Percentiles rank a stretch among this genome's conserved stretches.
Evolutionary conservation across 2,797 vertebrate genomes (phyloP).

Genomic region (Peromyscus aztecus): DNA sequence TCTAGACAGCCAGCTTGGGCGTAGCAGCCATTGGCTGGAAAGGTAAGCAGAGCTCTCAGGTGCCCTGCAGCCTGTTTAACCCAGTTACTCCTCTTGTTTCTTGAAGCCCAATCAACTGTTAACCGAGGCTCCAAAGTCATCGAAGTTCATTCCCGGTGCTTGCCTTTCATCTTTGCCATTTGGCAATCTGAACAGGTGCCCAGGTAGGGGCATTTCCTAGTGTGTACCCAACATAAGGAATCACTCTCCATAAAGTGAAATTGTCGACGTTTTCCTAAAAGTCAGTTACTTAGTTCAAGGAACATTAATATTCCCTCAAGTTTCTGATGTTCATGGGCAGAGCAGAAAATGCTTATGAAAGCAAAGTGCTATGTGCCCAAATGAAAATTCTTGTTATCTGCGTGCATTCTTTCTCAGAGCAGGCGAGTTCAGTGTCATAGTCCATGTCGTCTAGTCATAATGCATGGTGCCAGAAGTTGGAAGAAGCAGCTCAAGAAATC

Average conservation of each 20-base stretch:
- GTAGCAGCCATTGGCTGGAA: accelerated
- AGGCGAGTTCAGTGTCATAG: neutral
- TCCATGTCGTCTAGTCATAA: neutral
- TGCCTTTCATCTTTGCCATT: neutral
- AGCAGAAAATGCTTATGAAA: constrained; percentile 15
- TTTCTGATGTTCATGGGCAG: neutral
- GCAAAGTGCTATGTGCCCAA: neutral
- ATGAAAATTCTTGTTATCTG: neutral
- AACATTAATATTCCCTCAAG: neutral
- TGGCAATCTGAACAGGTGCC: neutral
- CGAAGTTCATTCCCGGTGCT: neutral
- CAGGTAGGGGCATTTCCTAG: neutral
- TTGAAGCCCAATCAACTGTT: neutral
- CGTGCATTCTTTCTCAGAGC: neutral
- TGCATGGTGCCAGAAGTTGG: neutral
- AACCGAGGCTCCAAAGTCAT: neutral
- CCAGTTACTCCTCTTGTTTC: neutral
- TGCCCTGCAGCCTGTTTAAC: neutral
- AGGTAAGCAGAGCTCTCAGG: neutral
- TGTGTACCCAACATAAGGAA: neutral
- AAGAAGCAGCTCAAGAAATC: neutral
- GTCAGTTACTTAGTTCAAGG: neutral
- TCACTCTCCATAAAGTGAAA: neutral
- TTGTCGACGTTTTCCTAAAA: constrained; percentile 10
- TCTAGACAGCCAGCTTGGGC: neutral